Percentiles rank a stretch among this genome's conserved stretches.
Evolutionary conservation across 2,888 invertebrate species (phyloP).

Genomic region (Teleiodes luculella): DNA sequence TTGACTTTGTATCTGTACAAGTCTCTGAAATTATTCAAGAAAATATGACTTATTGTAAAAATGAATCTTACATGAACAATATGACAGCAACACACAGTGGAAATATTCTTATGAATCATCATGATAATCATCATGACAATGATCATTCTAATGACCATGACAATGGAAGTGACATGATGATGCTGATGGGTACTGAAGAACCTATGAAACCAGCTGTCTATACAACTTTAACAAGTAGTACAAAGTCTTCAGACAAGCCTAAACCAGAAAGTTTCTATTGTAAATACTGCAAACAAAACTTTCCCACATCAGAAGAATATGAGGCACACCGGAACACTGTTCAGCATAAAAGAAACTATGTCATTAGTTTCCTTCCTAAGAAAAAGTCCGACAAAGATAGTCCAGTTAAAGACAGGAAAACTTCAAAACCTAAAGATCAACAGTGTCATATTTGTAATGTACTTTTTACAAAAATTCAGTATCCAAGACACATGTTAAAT

Average conservation of each 20-base stretch:
- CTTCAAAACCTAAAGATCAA: neutral
- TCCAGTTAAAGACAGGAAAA: neutral
- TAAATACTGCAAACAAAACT: neutral
- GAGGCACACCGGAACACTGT: neutral
- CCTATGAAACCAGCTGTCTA: neutral
- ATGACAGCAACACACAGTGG: neutral
- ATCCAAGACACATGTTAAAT: constrained; percentile 1
- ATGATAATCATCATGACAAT: neutral
- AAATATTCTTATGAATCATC: neutral
- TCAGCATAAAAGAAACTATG: constrained; percentile 4
- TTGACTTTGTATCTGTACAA: neutral
- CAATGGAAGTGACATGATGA: neutral
- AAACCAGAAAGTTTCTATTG: constrained; percentile 3
- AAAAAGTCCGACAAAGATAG: constrained; percentile 1
- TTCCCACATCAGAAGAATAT: neutral
- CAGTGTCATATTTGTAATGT: constrained; percentile 4
- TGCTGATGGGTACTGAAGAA: neutral
- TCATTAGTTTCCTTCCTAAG: constrained; percentile 8
- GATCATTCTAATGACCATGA: neutral
- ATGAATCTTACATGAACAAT: neutral
- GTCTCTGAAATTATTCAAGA: constrained; percentile 1
- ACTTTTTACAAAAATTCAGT: constrained; percentile 2
- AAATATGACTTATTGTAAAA: neutral
- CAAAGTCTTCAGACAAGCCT: neutral
- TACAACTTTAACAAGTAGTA: neutral